Evolutionary conservation across 2,113 vertebrate species (phyloP), one percentile per base, ranked within the genome.

Genomic region (Laticauda laticaudata): DNA sequence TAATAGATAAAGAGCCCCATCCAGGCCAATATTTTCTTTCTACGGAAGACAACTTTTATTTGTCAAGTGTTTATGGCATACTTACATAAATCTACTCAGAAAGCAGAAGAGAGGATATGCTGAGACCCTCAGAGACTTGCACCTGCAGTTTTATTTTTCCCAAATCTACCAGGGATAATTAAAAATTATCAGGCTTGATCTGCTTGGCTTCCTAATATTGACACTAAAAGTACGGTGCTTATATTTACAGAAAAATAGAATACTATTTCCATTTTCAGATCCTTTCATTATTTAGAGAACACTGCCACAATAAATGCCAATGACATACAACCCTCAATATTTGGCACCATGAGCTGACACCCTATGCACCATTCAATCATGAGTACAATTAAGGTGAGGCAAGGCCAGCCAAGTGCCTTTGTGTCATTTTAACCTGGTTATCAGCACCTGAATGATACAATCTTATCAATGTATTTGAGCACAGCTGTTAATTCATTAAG

Each of bases 391-490:
- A 86, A 53, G 55, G 87, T 23, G 24, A 87, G 4, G 75, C 87
- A 91, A 86, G 55, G 87, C 45, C 69, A 86, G 90, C 45, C 69
- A 92, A 93, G 5, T 14, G 23, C 21, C 23, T 59, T 3, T 2
- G 43, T 93, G 87, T 91, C 93, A 86, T 55, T 91, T 86, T 26
- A 92, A 64, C 64, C 87, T 89, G 57, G 75, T 64, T 86, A 91
- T 61, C 69, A 54, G 54, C 18, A 26, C 21, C n/a, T n/a, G 21
- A 51, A 54, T 48, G n/a, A 64, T 2, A 18, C 45, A 43, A 91
- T 26, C 48, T 88, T 56, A 75, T 51, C 59, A 88, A 18, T 56
- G 87, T 20, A 91, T 53, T 45, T 51, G 59, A 45, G 15, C 11
- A 75, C 11, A 45, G 53, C 15, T 69, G 15, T 15, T 53, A 91